These are phyloP conservation scores for Prionace glauca DNA, from an alignment of 2,797 vertebrate genomes.

Conservation along the genomic window DNA sequence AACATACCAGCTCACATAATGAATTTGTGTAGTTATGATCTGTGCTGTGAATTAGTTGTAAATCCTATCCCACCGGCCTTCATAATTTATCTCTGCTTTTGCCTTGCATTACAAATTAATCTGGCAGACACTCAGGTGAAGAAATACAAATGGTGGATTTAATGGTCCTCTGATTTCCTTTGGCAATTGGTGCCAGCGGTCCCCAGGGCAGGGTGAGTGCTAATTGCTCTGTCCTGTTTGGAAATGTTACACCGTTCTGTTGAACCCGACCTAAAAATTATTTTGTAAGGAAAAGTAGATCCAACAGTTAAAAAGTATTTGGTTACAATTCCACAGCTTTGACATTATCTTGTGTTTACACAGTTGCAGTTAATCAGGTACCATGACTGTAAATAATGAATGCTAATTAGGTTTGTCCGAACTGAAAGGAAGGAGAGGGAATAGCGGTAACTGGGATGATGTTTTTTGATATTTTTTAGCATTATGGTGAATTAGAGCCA, in stretches of 20 bases:
- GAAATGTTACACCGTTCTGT: not conserved
- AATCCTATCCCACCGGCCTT: not conserved
- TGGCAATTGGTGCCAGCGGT: not conserved
- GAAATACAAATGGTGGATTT: conserved; percentile 5
- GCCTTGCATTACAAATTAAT: conserved; percentile 15
- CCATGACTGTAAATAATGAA: not conserved
- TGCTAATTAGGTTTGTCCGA: not conserved
- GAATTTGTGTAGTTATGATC: not conserved
- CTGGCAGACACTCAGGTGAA: not conserved
- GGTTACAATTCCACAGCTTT: not conserved
- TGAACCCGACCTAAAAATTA: not conserved
- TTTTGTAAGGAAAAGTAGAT: not conserved
- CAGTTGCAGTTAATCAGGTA: not conserved
- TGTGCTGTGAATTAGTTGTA: not conserved
- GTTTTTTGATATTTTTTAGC: not conserved
- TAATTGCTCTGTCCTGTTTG: not conserved
- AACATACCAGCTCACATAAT: not conserved
- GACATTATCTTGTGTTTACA: not conserved
- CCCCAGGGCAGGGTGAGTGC: not conserved
- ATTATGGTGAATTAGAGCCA: not conserved
- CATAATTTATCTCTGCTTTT: conserved; percentile 1
- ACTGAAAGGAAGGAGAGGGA: not conserved
- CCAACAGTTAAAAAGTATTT: not conserved
- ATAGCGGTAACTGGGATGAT: not conserved
- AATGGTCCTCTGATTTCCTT: not conserved